Conservation (phyloP, 1,140 invertebrate species). For the Drosophila setifemur region DNA sequence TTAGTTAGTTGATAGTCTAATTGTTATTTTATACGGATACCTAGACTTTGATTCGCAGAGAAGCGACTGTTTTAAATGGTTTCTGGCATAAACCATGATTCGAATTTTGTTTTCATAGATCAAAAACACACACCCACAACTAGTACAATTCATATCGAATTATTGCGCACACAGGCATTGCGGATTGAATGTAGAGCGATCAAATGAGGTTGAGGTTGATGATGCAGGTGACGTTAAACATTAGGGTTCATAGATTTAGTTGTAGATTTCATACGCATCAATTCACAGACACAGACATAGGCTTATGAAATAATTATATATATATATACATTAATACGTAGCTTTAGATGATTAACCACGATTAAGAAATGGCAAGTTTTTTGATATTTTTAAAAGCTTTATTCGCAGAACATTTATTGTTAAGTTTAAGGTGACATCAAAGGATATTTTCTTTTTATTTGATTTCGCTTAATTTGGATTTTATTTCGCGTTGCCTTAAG, state of each 20-base stretch:
- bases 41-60: conserved; percentile 22
- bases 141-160: conserved; percentile 53
- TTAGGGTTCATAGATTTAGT: conserved; percentile 48
- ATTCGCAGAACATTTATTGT: conserved; percentile 42
- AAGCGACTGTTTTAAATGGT: conserved; percentile 56
- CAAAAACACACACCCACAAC: conserved; percentile 22
- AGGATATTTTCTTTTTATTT: conserved; percentile 26
- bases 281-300: conserved; percentile 39
- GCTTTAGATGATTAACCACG: conserved; percentile 19
- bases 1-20: conserved; percentile 76
- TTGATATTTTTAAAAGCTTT: conserved; percentile 70
- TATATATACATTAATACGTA: conserved; percentile 25
- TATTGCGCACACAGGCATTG: conserved; percentile 43
- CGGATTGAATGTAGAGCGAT: conserved; percentile 1
- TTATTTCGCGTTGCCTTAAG: conserved; percentile 45
- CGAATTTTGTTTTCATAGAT: conserved; percentile 53
- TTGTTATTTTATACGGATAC: conserved; percentile 72
- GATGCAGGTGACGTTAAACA: conserved; percentile 25
- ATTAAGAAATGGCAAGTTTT: conserved; percentile 26
- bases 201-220: conserved; percentile 28
- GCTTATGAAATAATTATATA: conserved; percentile 27
- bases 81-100: conserved; percentile 50
- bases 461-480: not conserved
- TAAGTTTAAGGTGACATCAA: conserved; percentile 33
- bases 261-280: conserved; percentile 55